Evolutionary conservation across 2,888 invertebrate genomes (phyloP), one percentile per base, ranked within the genome.

Genomic region (Eilema depressum): DNA sequence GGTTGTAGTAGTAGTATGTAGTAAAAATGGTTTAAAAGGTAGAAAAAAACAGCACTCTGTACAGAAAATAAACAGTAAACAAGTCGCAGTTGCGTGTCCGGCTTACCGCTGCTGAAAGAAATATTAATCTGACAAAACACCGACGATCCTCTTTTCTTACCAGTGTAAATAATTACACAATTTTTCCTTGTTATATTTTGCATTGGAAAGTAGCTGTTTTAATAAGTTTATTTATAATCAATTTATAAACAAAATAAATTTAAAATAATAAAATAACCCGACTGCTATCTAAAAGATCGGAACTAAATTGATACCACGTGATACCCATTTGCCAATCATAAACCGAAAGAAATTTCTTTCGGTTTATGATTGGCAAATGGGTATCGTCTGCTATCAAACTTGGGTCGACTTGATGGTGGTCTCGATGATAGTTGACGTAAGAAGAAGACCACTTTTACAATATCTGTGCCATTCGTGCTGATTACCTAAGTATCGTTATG

Each of bases 111-210:
- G 17, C 53, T n/a, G 53, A 53, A 53, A 53, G 53, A 53, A 53
- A 53, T 20, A n/a, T n/a, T 53, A 53, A 53, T 53, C 53, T n/a
- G 53, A 53, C 47, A n/a, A n/a, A 53, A 53, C n/a, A 53, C 53
- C n/a, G n/a, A n/a, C 8, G n/a, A 2, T 10, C 53, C 53, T 53
- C 20, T 47, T 47, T 20, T 47, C 41, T 53, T 53, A n/a, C 20
- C 20, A 53, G 53, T 53, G n/a, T 53, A 53, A n/a, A 53, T 8
- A 47, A 47, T 20, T 47, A 17, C 8, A 20, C 17, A 41, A 41
- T 17, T 41, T 41, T 14, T 41, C 2, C 5, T 37, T 4, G 2
- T 17, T 41, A 17, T 17, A 17, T 17, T 17, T 20, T 47, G 0
- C 7, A 5, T 47, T 17, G 0, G 7, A 47, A 47, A 47, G 7